Conservation (phyloP, 2,797 vertebrate species). For the Dryobates pubescens region DNA sequence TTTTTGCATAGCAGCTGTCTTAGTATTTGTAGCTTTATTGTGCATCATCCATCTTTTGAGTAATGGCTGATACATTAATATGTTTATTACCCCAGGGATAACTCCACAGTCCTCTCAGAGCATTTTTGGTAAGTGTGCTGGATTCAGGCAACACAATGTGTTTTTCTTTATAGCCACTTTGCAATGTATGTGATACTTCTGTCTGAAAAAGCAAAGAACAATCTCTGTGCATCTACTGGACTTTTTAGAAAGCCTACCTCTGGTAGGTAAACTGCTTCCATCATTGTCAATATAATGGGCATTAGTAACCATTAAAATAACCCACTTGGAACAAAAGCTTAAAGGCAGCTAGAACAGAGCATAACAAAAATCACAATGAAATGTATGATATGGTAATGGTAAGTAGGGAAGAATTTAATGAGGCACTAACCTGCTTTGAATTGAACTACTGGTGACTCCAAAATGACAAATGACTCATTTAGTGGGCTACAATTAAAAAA, state of each 20-base stretch:
- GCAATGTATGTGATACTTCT: background rate
- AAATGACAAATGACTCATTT: background rate
- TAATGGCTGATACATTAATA: background rate
- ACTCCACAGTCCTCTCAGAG: background rate
- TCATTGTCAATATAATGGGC: background rate
- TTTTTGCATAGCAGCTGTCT: background rate
- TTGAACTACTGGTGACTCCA: constrained; percentile 12
- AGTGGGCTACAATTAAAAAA: background rate
- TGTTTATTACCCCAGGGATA: background rate
- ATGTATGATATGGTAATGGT: constrained; percentile 26
- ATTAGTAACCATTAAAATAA: constrained; percentile 21
- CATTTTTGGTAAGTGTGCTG: background rate
- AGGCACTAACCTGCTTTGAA: constrained; percentile 1
- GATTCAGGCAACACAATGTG: background rate
- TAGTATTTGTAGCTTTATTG: background rate
- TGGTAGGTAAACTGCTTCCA: background rate
- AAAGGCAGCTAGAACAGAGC: constrained; percentile 10
- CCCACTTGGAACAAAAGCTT: constrained; percentile 31
- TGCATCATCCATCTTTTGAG: background rate
- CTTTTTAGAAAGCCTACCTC: background rate
- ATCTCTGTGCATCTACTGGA: background rate
- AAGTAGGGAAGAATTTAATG: constrained; percentile 31
- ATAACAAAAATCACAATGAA: constrained; percentile 43
- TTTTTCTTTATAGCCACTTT: background rate
- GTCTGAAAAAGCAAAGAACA: background rate